These are phyloP conservation scores for Clivina fossor DNA, from an alignment of 2,888 invertebrate genomes.

Conservation along the genomic window DNA sequence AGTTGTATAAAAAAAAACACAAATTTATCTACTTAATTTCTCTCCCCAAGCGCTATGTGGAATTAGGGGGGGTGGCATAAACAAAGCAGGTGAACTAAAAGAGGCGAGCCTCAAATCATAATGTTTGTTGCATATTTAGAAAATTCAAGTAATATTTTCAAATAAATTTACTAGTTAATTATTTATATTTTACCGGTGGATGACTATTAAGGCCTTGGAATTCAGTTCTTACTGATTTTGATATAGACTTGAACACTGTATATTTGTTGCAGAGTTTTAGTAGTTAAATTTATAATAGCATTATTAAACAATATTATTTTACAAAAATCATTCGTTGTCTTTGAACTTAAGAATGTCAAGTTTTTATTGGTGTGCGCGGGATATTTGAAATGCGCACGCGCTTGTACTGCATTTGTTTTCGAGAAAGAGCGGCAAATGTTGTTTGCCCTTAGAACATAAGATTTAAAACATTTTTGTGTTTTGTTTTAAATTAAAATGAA, in stretches of 20 bases:
- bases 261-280: too few species aligned
- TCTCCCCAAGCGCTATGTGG: slow-evolving; percentile 31
- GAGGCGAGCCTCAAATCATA: slow-evolving; percentile 25
- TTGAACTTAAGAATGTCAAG: slow-evolving; percentile 30
- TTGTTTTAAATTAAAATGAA: not conserved
- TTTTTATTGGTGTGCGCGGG: slow-evolving; percentile 35
- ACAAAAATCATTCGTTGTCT: slow-evolving; percentile 5
- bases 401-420: slow-evolving; percentile 20
- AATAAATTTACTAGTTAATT: too few species aligned
- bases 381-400: slow-evolving; percentile 29
- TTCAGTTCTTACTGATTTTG: too few species aligned
- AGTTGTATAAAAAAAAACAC: slow-evolving; percentile 20
- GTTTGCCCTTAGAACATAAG: slow-evolving; percentile 2
- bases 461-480: not conserved
- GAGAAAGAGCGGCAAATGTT: slow-evolving; percentile 30
- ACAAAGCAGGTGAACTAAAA: slow-evolving; percentile 34
- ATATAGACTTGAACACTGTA: too few species aligned
- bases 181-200: too few species aligned
- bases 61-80: slow-evolving; percentile 35
- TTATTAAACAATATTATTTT: too few species aligned
- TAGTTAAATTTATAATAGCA: too few species aligned
- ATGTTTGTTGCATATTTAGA: slow-evolving; percentile 1
- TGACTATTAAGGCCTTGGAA: too few species aligned
- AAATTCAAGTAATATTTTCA: too few species aligned
- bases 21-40: slow-evolving; percentile 18